Conservation (phyloP, 1,140 invertebrate genomes). For the Aethina tumida region DNA sequence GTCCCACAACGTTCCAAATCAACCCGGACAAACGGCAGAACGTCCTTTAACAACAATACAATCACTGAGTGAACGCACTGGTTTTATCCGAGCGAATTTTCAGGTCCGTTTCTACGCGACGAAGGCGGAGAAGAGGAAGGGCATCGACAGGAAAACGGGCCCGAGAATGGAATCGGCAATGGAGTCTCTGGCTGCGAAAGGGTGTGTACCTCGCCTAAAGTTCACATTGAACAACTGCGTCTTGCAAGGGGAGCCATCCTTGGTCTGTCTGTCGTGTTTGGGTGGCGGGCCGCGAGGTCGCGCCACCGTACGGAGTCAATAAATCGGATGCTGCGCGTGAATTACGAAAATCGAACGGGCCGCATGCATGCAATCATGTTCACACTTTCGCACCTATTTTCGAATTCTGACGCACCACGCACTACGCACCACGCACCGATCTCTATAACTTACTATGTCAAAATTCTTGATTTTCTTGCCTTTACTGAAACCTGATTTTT, state of each 20-base stretch:
- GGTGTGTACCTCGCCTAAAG: conserved; percentile 37
- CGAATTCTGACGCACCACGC: too few relatives aligned
- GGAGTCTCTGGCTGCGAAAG: conserved; percentile 46
- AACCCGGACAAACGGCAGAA: conserved; percentile 7
- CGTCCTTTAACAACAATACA: conserved; percentile 8
- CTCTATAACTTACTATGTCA: too few relatives aligned
- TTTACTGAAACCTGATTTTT: too few relatives aligned
- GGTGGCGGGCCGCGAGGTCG: conserved; percentile 14
- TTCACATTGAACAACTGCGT: conserved; percentile 28
- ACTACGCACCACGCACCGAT: too few relatives aligned
- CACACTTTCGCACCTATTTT: too few relatives aligned
- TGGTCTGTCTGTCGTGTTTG: conserved; percentile 23
- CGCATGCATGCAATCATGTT: too few relatives aligned
- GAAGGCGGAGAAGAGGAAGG: conserved; percentile 38
- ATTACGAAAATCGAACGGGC: too few relatives aligned
- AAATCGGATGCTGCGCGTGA: conserved; percentile 33
- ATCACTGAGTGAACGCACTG: conserved; percentile 15
- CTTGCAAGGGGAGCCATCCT: conserved; percentile 27
- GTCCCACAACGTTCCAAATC: conserved; percentile 3
- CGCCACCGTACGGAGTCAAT: conserved; percentile 30
- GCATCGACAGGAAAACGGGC: conserved; percentile 44
- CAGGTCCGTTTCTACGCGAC: conserved; percentile 22
- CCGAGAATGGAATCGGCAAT: conserved; percentile 45
- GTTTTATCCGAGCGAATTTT: too few relatives aligned
- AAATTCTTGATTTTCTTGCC: too few relatives aligned